Conservation (phyloP, 2,113 vertebrate species). For the Emydocephalus ijimae region DNA sequence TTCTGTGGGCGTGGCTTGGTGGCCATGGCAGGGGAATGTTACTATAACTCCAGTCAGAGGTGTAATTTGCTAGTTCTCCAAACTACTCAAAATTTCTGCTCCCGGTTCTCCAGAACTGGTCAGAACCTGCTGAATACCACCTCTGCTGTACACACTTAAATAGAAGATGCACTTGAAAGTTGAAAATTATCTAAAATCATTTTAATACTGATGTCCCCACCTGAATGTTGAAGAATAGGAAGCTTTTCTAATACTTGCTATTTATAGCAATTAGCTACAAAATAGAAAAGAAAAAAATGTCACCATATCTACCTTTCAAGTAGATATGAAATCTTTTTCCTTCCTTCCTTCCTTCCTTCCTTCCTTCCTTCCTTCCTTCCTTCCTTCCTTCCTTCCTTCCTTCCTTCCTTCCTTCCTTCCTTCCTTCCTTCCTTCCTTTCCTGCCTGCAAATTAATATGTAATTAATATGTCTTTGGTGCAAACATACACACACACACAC, state of each 20-base stretch:
- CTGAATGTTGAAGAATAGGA: background rate
- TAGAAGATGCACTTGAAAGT: background rate
- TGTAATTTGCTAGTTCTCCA: no score
- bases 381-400: background rate
- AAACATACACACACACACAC: no score
- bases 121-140: no score
- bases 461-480: no score
- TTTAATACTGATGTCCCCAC: background rate
- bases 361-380: background rate
- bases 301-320: background rate
- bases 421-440: background rate
- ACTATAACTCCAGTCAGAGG: no score
- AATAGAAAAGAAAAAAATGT: background rate
- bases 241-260: background rate
- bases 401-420: background rate
- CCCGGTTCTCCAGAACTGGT: no score
- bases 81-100: no score
- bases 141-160: conserved; percentile 17
- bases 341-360: background rate
- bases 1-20: no score
- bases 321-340: background rate
- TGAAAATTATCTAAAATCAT: background rate
- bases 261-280: background rate
- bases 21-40: no score
- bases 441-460: no score